phyloP scores from a whole-genome alignment of 2,113 vertebrate genomes.

The Ictidomys tridecemlineatus region DNA sequence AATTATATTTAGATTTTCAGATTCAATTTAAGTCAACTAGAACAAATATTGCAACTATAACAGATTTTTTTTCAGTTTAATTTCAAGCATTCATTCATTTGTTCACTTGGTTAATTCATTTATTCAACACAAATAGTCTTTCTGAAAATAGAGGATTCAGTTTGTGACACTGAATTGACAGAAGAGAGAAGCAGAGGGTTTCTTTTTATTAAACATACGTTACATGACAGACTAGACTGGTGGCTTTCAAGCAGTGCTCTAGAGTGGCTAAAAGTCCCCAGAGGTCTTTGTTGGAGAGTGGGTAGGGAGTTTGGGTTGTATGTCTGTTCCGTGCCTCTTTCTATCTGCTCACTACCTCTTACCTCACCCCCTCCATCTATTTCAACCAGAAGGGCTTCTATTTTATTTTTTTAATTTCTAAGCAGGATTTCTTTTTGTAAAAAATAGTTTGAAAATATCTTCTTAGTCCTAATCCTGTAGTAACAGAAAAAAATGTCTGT shows the following conservation, averaged over 20 bases:
- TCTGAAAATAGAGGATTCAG: background rate
- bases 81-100: slow-evolving; percentile 5
- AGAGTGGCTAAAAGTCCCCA: background rate
- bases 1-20: slow-evolving; percentile 38
- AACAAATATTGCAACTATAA: background rate
- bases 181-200: slow-evolving; percentile 45
- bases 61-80: slow-evolving; percentile 50
- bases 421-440: slow-evolving; percentile 40
- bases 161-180: background rate
- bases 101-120: slow-evolving; percentile 51
- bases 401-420: background rate
- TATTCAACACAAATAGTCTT: background rate
- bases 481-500: background rate
- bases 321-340: background rate
- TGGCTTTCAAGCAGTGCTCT: background rate
- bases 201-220: background rate
- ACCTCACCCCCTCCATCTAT: background rate
- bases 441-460: background rate
- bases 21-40: slow-evolving; percentile 36
- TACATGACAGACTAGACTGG: background rate
- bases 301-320: background rate
- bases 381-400: background rate
- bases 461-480: background rate
- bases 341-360: background rate
- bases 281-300: background rate